A percentile compares a stretch with the other conserved stretches of the same genome.
Evolutionary conservation across 2,113 vertebrate genomes (phyloP).

Genomic region (Malurus elegans): DNA sequence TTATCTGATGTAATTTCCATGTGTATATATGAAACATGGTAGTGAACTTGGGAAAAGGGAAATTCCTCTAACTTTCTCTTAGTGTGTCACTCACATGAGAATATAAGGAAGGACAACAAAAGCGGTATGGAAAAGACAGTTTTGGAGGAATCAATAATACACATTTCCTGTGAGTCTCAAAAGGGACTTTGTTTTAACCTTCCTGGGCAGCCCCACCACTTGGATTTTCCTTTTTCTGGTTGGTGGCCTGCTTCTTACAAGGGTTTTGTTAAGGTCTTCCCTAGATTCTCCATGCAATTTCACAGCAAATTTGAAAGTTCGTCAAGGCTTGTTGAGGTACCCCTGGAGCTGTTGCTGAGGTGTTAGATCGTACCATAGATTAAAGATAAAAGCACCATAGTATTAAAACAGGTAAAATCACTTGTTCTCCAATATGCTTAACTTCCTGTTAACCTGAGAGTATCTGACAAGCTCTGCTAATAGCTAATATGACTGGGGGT

Average conservation of each 20-base stretch:
- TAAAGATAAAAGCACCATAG: not conserved
- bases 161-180: not conserved
- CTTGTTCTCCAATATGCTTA: not conserved
- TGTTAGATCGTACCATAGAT: not conserved
- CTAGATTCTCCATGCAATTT: not conserved
- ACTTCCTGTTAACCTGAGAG: not conserved
- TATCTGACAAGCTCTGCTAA: not conserved
- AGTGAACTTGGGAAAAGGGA: not conserved
- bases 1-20: not conserved
- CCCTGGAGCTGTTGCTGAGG: not conserved
- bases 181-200: not conserved
- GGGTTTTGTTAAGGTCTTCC: not conserved
- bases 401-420: not conserved
- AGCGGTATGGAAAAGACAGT: not conserved
- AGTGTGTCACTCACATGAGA: not conserved
- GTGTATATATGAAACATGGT: not conserved
- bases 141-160: not conserved
- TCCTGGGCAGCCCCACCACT: not conserved
- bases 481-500: not conserved
- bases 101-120: not conserved
- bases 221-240: not conserved
- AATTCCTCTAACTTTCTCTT: not conserved
- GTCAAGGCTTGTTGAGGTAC: not conserved
- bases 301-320: not conserved
- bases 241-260: not conserved